Base-by-base conservation (phyloP, 2,888 invertebrate genomes). In the Agonopterix subpropinquella region DNA sequence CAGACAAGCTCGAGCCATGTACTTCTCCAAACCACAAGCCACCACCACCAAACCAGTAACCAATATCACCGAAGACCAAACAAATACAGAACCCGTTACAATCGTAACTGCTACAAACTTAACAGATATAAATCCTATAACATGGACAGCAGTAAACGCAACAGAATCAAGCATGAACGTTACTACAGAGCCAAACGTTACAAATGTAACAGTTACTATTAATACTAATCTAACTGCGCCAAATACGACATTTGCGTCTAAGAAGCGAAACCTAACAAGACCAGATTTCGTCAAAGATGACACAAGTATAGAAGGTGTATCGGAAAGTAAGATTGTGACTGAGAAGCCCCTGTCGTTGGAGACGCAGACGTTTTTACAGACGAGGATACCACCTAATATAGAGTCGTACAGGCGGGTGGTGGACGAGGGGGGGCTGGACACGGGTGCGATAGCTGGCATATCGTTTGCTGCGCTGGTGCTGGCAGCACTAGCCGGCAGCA, bases 371-470 rank as follows among this genome's bases (percentile, higher is more conserved):
- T 80, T 75, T 43, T 54, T 84, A 0, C 86, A 88, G 56, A 86
- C 87, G 0, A 64, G 83, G 45, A 78, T 86, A 54, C 86, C 86
- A 37, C 78, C 80, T 36, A 83, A 79, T 49, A 67, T 86, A 58
- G 87, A 87, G 55, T 79, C 81, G 51, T 85, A 82, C 50, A 76
- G 82, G 65, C 67, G 82, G 35, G 67, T 84, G 36, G 80, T 80
- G 53, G 84, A 85, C 18, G 75, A 71, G 10, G 73, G 73, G 0
- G 82, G 83, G 0, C 81, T 91, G 79, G 91, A 91, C 59, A 90
- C 90, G 36, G 91, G 91, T 7, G 89, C 89, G 42, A 93, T 94
- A 55, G 92, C 93, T 15, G 93, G 93, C 10, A 93, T 93, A 58
- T 92, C 92, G 36, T 90, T 93, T 58, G 92, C 91, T 43, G 92